Evolutionary conservation across 2,113 vertebrate species (phyloP).

Genomic region (Pogona vitticeps): DNA sequence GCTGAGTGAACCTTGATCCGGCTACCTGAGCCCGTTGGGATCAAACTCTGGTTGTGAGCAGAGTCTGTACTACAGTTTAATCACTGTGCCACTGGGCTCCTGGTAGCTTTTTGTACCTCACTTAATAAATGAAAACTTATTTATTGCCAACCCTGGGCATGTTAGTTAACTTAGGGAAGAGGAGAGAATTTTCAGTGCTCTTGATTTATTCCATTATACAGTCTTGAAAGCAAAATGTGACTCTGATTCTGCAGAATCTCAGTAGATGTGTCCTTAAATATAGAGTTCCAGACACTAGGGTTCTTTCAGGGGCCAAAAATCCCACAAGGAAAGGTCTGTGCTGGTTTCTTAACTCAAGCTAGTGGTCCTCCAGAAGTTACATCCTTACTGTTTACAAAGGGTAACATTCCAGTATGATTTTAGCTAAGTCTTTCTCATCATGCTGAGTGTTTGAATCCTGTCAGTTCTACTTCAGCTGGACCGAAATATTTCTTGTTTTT

Average conservation of each 20-base stretch:
- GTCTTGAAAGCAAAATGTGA: not conserved
- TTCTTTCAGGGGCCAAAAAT: too few relatives aligned
- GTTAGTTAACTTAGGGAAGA: not conserved
- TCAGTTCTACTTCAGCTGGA: conserved; percentile 23
- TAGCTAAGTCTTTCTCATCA: not conserved
- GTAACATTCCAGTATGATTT: too few relatives aligned
- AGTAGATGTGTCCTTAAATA: not conserved
- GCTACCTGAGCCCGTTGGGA: too few relatives aligned
- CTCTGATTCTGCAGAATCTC: not conserved
- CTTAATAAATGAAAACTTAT: not conserved
- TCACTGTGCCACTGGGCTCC: too few relatives aligned
- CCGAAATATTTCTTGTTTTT: conserved; percentile 46
- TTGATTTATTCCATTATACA: not conserved
- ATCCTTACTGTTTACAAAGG: too few relatives aligned
- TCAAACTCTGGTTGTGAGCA: too few relatives aligned
- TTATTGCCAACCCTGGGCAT: not conserved
- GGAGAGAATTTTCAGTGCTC: not conserved
- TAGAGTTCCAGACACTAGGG: not conserved
- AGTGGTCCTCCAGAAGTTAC: too few relatives aligned
- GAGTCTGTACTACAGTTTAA: too few relatives aligned
- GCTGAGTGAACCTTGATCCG: too few relatives aligned
- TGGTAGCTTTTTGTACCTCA: too few relatives aligned
- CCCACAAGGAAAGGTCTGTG: too few relatives aligned
- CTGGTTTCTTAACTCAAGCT: too few relatives aligned
- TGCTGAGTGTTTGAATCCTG: conserved; percentile 5